phyloP scores from a whole-genome alignment of 2,113 vertebrate species.

The Hiodon tergisus region DNA sequence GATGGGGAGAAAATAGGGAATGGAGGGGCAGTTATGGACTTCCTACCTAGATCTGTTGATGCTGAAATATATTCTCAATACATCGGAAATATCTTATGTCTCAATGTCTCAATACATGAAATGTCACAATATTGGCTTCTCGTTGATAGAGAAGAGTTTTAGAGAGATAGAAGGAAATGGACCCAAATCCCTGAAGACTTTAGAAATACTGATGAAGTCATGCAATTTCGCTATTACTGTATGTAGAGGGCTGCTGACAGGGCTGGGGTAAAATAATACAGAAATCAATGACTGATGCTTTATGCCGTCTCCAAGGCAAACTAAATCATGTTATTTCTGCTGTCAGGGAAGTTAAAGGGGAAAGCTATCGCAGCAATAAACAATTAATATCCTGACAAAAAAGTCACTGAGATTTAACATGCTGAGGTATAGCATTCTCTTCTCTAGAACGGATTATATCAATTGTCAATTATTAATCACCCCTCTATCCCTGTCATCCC shows the following conservation, averaged over 20 bases:
- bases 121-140: no score
- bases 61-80: no score
- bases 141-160: no score
- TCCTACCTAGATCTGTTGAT: no score
- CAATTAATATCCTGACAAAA: slow-evolving; percentile 18
- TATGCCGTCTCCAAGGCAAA: not conserved
- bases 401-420: slow-evolving; percentile 7
- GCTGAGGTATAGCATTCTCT: slow-evolving; percentile 10
- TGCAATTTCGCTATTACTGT: not conserved
- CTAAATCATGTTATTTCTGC: not conserved
- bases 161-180: not conserved
- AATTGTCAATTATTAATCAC: not conserved
- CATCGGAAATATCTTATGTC: no score
- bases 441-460: slow-evolving; percentile 14
- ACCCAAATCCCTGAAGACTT: not conserved
- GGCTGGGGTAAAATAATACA: not conserved
- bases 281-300: not conserved
- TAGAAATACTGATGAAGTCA: not conserved
- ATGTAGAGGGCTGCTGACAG: not conserved
- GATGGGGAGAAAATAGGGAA: no score
- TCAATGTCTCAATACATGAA: no score
- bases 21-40: no score
- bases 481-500: no score
- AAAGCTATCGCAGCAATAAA: slow-evolving; percentile 2
- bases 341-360: slow-evolving; percentile 6